Conservation (phyloP, 1,140 invertebrate genomes). For the Periplaneta americana region DNA sequence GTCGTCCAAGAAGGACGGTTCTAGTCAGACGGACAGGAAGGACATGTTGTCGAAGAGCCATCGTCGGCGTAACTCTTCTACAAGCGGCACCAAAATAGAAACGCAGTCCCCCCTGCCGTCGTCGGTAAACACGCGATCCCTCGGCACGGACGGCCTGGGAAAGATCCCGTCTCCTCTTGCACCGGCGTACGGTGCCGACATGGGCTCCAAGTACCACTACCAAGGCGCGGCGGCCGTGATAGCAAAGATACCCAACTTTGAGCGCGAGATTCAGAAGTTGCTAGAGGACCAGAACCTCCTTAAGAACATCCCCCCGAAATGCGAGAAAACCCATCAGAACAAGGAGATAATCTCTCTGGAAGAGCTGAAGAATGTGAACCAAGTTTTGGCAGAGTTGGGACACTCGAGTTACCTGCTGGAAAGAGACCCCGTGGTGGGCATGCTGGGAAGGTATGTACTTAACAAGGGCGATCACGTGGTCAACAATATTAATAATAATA, state of each 20-base stretch:
- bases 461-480: conserved; percentile 16
- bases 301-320: conserved; percentile 49
- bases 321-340: conserved; percentile 46
- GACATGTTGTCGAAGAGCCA: conserved; percentile 3
- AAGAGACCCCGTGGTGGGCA: not conserved
- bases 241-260: conserved; percentile 46
- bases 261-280: conserved; percentile 66
- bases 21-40: conserved; percentile 57
- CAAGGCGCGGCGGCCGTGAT: not conserved
- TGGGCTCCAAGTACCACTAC: conserved; percentile 7
- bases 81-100: not conserved
- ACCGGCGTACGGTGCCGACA: not conserved
- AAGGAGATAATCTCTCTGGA: conserved; percentile 34
- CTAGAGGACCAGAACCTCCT: conserved; percentile 62
- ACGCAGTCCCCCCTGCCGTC: not conserved
- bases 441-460: conserved; percentile 20
- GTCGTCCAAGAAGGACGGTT: conserved; percentile 51
- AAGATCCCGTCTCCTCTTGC: not conserved
- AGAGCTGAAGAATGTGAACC: conserved; percentile 32
- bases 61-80: not conserved
- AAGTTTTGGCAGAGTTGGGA: conserved; percentile 21
- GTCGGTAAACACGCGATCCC: not conserved
- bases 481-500: conserved; percentile 39
- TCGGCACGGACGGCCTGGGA: not conserved
- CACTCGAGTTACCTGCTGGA: conserved; percentile 13